Base-by-base conservation (phyloP, 2,797 vertebrate genomes). In the Geotrypetes seraphini region DNA sequence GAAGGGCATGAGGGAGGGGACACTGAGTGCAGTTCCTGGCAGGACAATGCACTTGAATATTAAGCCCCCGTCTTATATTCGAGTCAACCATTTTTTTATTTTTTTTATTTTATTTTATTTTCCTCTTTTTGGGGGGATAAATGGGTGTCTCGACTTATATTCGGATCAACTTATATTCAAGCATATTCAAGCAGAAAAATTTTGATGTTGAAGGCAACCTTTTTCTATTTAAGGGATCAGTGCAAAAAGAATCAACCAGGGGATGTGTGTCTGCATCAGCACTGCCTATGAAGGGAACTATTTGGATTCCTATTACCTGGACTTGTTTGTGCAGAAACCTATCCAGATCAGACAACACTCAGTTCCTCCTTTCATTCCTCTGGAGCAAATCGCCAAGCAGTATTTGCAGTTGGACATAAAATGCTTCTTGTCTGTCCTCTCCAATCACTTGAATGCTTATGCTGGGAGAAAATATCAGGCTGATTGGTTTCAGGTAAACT, bases 271-370 rank as follows among this genome's bases (percentile, higher is more conserved):
- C 25, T 81, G 76, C 14, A 39, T 97, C 53, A 53, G 50, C 30
- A 95, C 91, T 0, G 71, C 80, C 20, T 96, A 81, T 2, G 74
- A 91, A 16, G 79, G 82, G 6, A 53, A 64, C 28, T 85, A 79
- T 43, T 43, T 96, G 38, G 86, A 84, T 33, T 87, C 79, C 7
- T 97, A 86, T 52, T 73, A 83, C 54, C 39, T 97, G 60, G 84
- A 93, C 47, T 45, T 96, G 7, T 46, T 78, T 23, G 25, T 75
- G 16, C 58, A 55, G 47, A 72, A 71, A 1, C 52, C 31, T 1
- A 43, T 83, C 36, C 55, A 14, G 51, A 85, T 97, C 43, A 33
- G 10, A 32, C 82, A 63, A 14, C 90, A 97, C 38, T 85, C 88
- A 4, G 11, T 97, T 4, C 93, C 93, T 1, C 22, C 45, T 9